Conservation (phyloP, 1,140 invertebrate species). For the Listronotus oregonensis region DNA sequence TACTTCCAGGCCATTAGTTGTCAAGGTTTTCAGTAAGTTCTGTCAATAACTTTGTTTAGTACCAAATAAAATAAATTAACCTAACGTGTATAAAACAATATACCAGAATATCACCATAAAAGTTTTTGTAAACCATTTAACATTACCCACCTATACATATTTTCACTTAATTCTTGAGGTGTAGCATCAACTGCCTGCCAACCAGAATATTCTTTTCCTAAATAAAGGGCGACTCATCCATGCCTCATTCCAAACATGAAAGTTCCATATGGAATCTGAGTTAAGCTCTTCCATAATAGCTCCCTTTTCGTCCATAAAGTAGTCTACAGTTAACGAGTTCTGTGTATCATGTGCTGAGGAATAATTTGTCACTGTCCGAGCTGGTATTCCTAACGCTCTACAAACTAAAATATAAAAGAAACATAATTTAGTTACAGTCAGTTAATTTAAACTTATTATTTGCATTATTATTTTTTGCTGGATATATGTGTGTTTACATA, state of each 20-base stretch:
- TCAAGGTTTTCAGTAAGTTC: too few species aligned
- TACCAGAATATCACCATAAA: too few species aligned
- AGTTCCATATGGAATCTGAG: slow-evolving; percentile 91
- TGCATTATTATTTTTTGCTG: too few species aligned
- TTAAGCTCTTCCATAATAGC: slow-evolving; percentile 79
- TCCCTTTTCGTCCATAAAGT: slow-evolving; percentile 82
- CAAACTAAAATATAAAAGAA: slow-evolving; percentile 64
- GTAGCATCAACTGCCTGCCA: slow-evolving; percentile 95
- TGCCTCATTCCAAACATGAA: slow-evolving; percentile 95
- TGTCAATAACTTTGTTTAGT: too few species aligned
- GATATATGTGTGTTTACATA: too few species aligned
- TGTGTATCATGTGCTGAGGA: slow-evolving; percentile 92
- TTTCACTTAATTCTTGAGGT: slow-evolving; percentile 84
- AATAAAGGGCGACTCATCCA: slow-evolving; percentile 89
- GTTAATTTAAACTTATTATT: too few species aligned
- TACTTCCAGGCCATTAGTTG: too few species aligned
- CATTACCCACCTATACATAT: slow-evolving; percentile 70
- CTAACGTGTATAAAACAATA: too few species aligned
- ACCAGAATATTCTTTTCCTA: slow-evolving; percentile 75
- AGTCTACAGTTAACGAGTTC: slow-evolving; percentile 87
- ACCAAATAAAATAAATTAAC: too few species aligned
- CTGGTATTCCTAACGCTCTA: slow-evolving; percentile 84
- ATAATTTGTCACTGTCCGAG: slow-evolving; percentile 84
- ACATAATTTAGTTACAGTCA: too few species aligned
- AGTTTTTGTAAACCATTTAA: slow-evolving; percentile 54